Evolutionary conservation across 1,140 invertebrate species (phyloP).

Genomic region (Anastrepha ludens): DNA sequence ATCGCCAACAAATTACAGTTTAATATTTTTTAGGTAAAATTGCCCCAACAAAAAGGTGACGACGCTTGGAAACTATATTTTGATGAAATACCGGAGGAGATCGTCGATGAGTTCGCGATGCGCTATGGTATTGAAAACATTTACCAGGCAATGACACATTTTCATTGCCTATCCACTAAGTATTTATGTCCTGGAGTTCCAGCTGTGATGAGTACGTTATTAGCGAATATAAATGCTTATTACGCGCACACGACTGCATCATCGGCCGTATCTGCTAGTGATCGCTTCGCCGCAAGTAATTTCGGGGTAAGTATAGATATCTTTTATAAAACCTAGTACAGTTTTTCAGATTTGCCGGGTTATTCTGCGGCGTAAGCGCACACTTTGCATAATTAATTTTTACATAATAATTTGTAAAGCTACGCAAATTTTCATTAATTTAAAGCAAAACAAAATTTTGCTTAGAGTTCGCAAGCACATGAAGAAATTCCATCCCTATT

Average conservation of each 20-base stretch:
- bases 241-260: conserved; percentile 99
- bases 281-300: conserved; percentile 99
- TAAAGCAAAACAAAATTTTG: too few species aligned
- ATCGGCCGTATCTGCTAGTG: conserved; percentile 97
- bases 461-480: too few species aligned
- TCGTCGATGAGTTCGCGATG: conserved; percentile 99
- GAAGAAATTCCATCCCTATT: too few species aligned
- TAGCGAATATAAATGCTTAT: conserved; percentile 99
- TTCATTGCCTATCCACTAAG: conserved; percentile 99
- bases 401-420: too few species aligned
- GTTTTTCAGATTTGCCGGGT: too few species aligned
- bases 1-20: background rate
- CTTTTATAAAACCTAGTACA: background rate
- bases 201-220: conserved; percentile 97
- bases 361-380: too few species aligned
- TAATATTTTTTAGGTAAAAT: conserved; percentile 78
- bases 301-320: conserved; percentile 89
- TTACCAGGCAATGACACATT: conserved; percentile 99
- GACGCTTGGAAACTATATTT: conserved; percentile 99
- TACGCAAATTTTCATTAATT: too few species aligned
- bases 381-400: too few species aligned
- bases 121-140: conserved; percentile 99
- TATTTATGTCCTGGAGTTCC: conserved; percentile 99
- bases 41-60: conserved; percentile 94
- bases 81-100: conserved; percentile 97